phyloP scores from a whole-genome alignment of 2,113 vertebrate species.

The Odontophorus gujanensis region DNA sequence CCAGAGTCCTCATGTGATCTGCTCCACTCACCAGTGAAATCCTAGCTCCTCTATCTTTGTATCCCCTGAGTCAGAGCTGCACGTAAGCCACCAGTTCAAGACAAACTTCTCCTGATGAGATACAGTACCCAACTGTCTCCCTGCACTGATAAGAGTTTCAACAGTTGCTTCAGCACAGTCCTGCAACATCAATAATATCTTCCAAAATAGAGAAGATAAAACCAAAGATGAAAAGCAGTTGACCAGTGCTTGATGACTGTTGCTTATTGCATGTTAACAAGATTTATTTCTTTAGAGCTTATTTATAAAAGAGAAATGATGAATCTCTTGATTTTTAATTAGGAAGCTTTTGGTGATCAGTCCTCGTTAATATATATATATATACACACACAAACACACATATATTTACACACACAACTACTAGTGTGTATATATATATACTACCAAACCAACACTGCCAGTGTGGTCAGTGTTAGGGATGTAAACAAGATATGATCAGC shows the following conservation, averaged over 20 bases:
- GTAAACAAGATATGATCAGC: conserved; percentile 19
- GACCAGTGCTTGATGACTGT: neutral
- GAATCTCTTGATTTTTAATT: conserved; percentile 77
- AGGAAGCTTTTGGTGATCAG: conserved; percentile 53
- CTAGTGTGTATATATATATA: too few species aligned
- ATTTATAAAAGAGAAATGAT: conserved; percentile 10
- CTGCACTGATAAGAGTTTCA: neutral
- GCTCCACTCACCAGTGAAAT: conserved; percentile 83
- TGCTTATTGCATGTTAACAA: neutral
- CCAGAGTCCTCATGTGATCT: conserved; percentile 85
- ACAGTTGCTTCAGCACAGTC: neutral
- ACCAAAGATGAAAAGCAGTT: neutral
- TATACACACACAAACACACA: too few species aligned
- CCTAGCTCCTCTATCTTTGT: conserved; percentile 73
- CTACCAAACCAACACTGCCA: conserved; percentile 35
- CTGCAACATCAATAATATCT: neutral
- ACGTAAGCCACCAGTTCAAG: neutral
- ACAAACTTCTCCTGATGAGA: conserved; percentile 16
- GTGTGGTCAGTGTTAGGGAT: neutral
- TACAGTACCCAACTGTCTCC: neutral
- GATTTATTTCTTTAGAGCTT: neutral
- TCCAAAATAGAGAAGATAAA: neutral
- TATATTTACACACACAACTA: too few species aligned
- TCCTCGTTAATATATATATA: neutral
- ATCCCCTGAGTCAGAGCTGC: conserved; percentile 36